These are phyloP conservation scores for Athetis lepigone DNA, from an alignment of 2,888 invertebrate species.

Conservation along the genomic window DNA sequence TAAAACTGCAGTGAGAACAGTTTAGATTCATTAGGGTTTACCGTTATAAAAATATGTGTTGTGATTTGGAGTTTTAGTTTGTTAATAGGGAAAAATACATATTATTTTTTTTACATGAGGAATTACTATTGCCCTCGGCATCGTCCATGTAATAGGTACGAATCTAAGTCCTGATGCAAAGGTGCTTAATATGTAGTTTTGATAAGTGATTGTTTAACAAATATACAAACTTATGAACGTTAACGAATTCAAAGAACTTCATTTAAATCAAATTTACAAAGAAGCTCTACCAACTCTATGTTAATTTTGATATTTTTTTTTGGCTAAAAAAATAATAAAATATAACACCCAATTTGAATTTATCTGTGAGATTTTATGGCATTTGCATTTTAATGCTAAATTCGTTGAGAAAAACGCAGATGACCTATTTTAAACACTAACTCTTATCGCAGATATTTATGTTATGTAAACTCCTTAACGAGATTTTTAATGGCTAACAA, in stretches of 20 bases:
- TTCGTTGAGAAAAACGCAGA: constrained; percentile 29
- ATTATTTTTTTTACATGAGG: no score
- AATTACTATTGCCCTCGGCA: not conserved
- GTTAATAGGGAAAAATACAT: no score
- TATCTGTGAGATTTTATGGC: not conserved
- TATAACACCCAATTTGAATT: no score
- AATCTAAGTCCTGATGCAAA: no score
- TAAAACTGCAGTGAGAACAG: constrained; percentile 37
- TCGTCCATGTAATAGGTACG: not conserved
- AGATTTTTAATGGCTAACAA: constrained; percentile 45
- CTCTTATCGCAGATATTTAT: constrained; percentile 46
- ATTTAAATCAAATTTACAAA: not conserved
- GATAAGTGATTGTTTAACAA: no score
- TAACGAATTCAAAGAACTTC: no score
- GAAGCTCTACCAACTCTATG: no score
- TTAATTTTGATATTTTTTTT: no score
- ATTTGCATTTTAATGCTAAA: constrained; percentile 13
- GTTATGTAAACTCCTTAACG: constrained; percentile 48
- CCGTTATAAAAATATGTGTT: constrained; percentile 30
- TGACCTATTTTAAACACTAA: constrained; percentile 30
- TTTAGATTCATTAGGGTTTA: constrained; percentile 41
- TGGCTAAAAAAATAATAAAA: no score
- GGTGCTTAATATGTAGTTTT: no score
- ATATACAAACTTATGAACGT: no score
- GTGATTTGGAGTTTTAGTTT: constrained; percentile 7